Conservation (phyloP, 2,888 invertebrate species). For the Encarsia formosa region DNA sequence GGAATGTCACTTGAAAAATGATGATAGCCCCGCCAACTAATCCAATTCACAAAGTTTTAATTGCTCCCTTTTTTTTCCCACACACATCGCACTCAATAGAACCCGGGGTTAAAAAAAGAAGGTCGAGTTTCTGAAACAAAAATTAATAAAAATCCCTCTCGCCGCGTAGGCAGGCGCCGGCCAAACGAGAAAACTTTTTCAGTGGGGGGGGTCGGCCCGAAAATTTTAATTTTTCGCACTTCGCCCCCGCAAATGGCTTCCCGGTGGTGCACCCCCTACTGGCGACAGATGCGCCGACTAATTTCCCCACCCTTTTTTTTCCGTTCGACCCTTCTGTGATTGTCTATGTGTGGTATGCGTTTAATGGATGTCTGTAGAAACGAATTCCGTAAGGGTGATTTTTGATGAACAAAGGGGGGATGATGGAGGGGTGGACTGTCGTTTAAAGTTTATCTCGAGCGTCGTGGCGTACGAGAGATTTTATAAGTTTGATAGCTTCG, state of each 20-base stretch:
- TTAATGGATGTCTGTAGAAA: conserved; percentile 36
- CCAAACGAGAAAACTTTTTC: conserved; percentile 13
- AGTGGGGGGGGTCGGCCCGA: not conserved
- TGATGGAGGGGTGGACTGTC: not conserved
- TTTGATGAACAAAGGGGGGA: not conserved
- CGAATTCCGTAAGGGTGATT: conserved; percentile 31
- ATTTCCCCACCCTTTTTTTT: conserved; percentile 30
- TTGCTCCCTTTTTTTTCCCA: no score
- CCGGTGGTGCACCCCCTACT: conserved; percentile 1
- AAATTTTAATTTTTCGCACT: conserved; percentile 22
- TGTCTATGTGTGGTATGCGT: conserved; percentile 33
- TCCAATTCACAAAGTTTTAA: no score
- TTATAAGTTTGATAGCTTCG: no score
- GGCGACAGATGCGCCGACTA: conserved; percentile 42
- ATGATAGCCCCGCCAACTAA: no score
- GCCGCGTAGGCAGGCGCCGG: not conserved
- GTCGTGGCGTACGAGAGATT: no score
- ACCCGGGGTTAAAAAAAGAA: conserved; percentile 3
- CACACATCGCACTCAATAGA: no score
- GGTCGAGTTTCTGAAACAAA: not conserved
- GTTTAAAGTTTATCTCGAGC: no score
- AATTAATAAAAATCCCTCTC: conserved; percentile 7
- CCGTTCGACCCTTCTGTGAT: not conserved
- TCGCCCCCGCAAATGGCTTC: not conserved
- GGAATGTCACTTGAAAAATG: no score